A percentile compares a stretch with the other conserved stretches of the same genome.
phyloP scores from a whole-genome alignment of 1,140 invertebrate genomes.

The Sitophilus oryzae region DNA sequence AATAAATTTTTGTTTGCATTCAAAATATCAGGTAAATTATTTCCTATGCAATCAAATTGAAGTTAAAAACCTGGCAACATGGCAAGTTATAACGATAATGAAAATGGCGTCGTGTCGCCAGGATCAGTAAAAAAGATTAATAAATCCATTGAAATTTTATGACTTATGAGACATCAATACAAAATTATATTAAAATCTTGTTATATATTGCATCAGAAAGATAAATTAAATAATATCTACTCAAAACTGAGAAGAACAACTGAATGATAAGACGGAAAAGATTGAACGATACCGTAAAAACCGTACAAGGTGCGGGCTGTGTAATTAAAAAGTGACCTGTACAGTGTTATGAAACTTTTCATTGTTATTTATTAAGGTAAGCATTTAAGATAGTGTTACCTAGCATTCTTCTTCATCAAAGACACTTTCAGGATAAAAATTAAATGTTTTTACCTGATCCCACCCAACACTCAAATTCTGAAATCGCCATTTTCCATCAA shows the following conservation, averaged over 20 bases:
- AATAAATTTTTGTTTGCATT: no score
- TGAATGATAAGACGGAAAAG: constrained; percentile 15
- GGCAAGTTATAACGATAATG: constrained; percentile 11
- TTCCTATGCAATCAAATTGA: not conserved
- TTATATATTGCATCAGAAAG: constrained; percentile 19
- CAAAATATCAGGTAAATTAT: no score
- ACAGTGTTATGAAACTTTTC: constrained; percentile 6
- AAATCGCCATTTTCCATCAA: constrained; percentile 13
- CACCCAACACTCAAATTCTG: not conserved
- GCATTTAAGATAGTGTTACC: constrained; percentile 8
- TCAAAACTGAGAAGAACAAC: constrained; percentile 18
- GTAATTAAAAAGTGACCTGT: constrained; percentile 24
- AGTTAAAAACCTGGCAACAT: not conserved
- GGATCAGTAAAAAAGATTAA: constrained; percentile 37
- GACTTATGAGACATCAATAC: constrained; percentile 40
- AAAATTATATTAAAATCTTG: constrained; percentile 31
- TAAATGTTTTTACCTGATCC: constrained; percentile 4
- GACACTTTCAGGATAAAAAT: not conserved
- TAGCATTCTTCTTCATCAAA: constrained; percentile 8
- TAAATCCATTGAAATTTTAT: constrained; percentile 36
- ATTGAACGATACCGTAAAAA: constrained; percentile 20
- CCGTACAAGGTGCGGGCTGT: constrained; percentile 12
- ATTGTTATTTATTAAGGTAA: constrained; percentile 9
- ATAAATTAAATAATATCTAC: constrained; percentile 29
- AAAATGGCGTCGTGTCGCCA: constrained; percentile 42